Evolutionary conservation across 2,888 invertebrate genomes (phyloP).

Genomic region (Tetranychus piercei): DNA sequence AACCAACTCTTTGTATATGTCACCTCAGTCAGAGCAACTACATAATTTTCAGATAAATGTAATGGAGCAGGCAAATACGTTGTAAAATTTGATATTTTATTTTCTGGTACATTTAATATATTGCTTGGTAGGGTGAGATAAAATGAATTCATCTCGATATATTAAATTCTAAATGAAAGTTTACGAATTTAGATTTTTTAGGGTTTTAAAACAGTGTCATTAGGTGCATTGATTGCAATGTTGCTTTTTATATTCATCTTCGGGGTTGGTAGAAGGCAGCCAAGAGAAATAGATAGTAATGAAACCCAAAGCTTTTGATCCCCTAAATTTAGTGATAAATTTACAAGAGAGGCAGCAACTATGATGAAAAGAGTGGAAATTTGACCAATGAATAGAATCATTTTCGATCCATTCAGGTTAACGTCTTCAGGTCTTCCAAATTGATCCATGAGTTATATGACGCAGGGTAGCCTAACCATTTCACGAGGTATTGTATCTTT

Average conservation of each 20-base stretch:
- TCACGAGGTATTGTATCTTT: not conserved
- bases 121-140: not conserved
- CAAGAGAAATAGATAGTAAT: not conserved
- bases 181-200: not conserved
- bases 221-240: not conserved
- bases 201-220: not conserved
- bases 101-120: not conserved
- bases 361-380: not conserved
- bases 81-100: not conserved
- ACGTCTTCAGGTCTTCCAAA: not conserved
- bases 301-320: too few species aligned
- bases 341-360: not conserved
- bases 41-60: not conserved
- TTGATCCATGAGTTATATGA: not conserved
- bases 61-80: not conserved
- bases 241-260: not conserved
- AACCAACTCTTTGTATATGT: not conserved
- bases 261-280: not conserved
- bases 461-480: not conserved
- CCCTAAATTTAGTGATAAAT: not conserved
- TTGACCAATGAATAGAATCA: slow-evolving; percentile 1
- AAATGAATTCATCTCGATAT: not conserved
- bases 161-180: too few species aligned
- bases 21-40: not conserved
- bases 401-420: not conserved